A percentile compares a stretch with the other conserved stretches of the same genome.
phyloP scores from a whole-genome alignment of 2,888 invertebrate genomes.

The Ophion ventricosus region DNA sequence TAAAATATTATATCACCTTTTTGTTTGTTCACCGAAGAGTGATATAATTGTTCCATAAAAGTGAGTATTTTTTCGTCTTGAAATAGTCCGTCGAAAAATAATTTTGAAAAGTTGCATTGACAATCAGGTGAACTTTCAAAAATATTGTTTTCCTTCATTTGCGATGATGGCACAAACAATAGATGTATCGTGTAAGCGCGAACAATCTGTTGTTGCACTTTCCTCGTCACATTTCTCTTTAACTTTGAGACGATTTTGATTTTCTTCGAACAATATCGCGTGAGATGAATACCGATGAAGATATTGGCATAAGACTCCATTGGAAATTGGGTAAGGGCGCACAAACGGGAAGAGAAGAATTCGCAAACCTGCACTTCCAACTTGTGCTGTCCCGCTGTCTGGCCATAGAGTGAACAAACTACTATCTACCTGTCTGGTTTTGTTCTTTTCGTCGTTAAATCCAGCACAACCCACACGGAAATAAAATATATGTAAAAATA shows the following conservation, averaged over 20 bases:
- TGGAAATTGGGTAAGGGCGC: conserved; percentile 3
- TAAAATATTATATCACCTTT: too few relatives aligned
- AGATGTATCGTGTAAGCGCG: too few relatives aligned
- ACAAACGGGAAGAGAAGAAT: neutral
- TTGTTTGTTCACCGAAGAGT: too few relatives aligned
- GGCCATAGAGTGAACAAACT: conserved; percentile 55
- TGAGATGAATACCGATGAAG: conserved; percentile 10
- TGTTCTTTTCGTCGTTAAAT: conserved; percentile 24
- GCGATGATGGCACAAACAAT: neutral
- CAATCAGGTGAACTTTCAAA: too few relatives aligned
- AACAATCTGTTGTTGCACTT: neutral
- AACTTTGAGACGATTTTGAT: neutral
- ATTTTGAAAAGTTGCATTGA: too few relatives aligned
- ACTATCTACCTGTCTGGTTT: conserved; percentile 32
- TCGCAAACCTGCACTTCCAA: conserved; percentile 5
- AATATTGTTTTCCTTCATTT: too few relatives aligned
- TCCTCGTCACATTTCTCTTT: conserved; percentile 11
- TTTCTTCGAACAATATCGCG: conserved; percentile 15
- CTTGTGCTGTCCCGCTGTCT: conserved; percentile 38
- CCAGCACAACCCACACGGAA: too few relatives aligned
- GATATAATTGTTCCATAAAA: too few relatives aligned
- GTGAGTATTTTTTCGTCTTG: neutral
- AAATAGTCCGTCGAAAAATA: neutral
- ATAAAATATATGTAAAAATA: too few relatives aligned
- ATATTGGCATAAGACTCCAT: conserved; percentile 20